Evolutionary conservation across 2,888 invertebrate species (phyloP).

Genomic region (Lepeophtheirus nordmannii): DNA sequence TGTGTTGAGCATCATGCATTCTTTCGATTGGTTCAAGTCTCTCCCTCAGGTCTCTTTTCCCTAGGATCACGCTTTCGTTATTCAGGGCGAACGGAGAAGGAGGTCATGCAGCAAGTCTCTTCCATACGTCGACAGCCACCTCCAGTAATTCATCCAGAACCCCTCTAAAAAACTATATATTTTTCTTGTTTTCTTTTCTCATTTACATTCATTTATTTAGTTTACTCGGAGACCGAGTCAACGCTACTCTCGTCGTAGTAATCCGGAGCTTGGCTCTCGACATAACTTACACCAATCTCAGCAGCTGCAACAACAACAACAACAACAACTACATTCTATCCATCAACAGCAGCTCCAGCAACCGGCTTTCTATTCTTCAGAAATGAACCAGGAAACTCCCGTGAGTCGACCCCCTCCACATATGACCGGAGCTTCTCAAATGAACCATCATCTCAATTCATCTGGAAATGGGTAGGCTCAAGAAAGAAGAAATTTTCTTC

Average conservation of each 20-base stretch:
- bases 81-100: conserved; percentile 28
- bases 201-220: no score
- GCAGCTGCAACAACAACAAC: background rate
- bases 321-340: background rate
- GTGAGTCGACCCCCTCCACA: background rate
- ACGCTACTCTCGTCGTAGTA: conserved; percentile 13
- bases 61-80: conserved; percentile 28
- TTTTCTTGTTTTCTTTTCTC: background rate
- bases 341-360: background rate
- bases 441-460: background rate
- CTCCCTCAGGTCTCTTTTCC: conserved; percentile 31
- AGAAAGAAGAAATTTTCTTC: background rate
- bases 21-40: conserved; percentile 67
- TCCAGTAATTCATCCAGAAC: background rate
- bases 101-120: conserved; percentile 24
- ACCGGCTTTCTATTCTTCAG: background rate
- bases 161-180: background rate
- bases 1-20: conserved; percentile 90
- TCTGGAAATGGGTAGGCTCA: conserved; percentile 1
- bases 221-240: conserved; percentile 11
- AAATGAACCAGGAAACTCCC: background rate
- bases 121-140: conserved; percentile 8
- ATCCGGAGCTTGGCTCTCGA: background rate
- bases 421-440: background rate
- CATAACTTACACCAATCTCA: no score